Conservation (phyloP, 2,797 vertebrate species). For the Semaprochilodus insignis region DNA sequence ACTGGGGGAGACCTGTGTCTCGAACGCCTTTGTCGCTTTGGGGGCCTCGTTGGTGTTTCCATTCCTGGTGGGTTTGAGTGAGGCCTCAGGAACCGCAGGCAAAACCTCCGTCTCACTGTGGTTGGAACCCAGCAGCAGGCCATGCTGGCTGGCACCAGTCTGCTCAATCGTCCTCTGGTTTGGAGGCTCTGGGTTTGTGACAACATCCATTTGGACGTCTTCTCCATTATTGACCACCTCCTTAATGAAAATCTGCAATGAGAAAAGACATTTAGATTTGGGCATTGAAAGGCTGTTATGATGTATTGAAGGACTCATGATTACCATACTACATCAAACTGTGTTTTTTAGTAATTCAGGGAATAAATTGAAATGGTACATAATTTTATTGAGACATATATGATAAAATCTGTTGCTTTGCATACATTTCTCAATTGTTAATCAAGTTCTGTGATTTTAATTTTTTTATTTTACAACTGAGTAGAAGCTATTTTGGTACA, state of each 20-base stretch:
- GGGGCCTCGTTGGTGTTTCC: conserved; percentile 80
- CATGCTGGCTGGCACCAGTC: conserved; percentile 78
- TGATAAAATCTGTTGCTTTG: not conserved
- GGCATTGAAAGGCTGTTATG: not conserved
- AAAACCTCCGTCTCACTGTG: conserved; percentile 75
- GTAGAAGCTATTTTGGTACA: no score
- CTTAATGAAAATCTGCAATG: conserved; percentile 85
- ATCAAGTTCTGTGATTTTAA: no score
- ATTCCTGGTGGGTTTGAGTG: conserved; percentile 83
- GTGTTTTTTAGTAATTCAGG: not conserved
- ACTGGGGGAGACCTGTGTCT: conserved; percentile 92
- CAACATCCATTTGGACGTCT: conserved; percentile 90
- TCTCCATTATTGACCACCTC: conserved; percentile 87
- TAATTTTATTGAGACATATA: not conserved
- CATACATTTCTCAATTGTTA: no score
- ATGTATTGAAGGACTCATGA: not conserved
- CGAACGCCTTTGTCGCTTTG: conserved; percentile 85
- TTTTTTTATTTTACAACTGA: no score
- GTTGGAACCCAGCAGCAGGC: conserved; percentile 72
- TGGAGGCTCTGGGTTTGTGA: conserved; percentile 86
- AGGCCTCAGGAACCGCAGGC: conserved; percentile 73
- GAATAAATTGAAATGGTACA: not conserved
- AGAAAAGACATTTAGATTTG: conserved; percentile 43
- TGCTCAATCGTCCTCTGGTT: conserved; percentile 87
- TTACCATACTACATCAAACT: not conserved